Base-by-base conservation (phyloP, 2,888 invertebrate species). In the Machimus rusticus region DNA sequence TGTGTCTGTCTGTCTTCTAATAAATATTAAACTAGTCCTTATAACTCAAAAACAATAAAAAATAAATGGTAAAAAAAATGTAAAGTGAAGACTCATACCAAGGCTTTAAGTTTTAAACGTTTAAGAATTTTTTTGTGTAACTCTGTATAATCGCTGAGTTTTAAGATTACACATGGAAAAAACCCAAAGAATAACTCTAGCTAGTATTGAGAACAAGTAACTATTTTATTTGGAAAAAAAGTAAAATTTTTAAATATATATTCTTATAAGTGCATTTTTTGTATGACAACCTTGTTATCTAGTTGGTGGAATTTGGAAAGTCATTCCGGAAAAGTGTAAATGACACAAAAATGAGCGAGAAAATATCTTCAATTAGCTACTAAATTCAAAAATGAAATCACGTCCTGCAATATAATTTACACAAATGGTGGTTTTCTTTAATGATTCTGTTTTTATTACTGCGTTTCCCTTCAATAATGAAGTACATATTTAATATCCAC, bases 171-270 rank as follows among this genome's bases (percentile, higher is more conserved):
- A 31, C 51, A 79, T 28, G 19, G 19, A 39, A 43, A 51, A 51
- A 46, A 79, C 51, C 82, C 82, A 82, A 82, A 82, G 82, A 81
- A 82, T 66, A 82, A 82, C 57, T 46, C 51, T 82, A 82, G 82
- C 34, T 82, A 46, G 51, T 28, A 57, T 57, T 19, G 57, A 82
- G 57, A 37, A 57, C 57, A 66, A 55, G 37, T 57, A 57, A 37
- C 31, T 82, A 82, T 82, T 82, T 82, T 37, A 66, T 82, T 82
- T 82, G 55, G 79, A 82, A 5, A 82, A 82, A 82, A 66, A 66
- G 28, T 82, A 57, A 55, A 82, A 66, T 66, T 82, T 82, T 82
- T 82, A 37, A 82, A 31, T 81, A 82, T 82, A 82, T 82, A 82
- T 82, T 82, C 82, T 55, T 57, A 66, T 66, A 82, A 57, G 9